phyloP scores from a whole-genome alignment of 2,888 invertebrate species.

The Drosophila tanythrix region DNA sequence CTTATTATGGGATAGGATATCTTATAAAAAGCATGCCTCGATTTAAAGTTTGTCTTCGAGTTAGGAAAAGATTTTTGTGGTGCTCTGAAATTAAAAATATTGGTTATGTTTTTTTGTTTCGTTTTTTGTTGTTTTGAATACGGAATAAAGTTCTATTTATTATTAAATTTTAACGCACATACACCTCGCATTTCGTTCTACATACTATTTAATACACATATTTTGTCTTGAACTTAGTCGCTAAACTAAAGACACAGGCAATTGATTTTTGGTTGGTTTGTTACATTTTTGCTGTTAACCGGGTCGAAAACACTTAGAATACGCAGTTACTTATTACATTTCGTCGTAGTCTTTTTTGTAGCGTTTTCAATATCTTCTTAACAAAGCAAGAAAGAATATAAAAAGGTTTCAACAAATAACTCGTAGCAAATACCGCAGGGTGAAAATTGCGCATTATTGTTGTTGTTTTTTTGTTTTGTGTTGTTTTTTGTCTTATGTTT shows the following conservation, averaged over 20 bases:
- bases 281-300: conserved; percentile 34
- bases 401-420: conserved; percentile 56
- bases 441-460: conserved; percentile 29
- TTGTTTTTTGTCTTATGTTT: conserved; percentile 16
- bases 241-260: conserved; percentile 76
- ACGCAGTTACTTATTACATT: conserved; percentile 28
- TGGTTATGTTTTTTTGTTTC: not conserved
- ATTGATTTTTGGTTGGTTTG: conserved; percentile 54
- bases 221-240: conserved; percentile 75
- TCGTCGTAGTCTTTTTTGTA: conserved; percentile 62
- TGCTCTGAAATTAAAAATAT: not conserved
- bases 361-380: conserved; percentile 40
- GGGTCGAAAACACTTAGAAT: conserved; percentile 48
- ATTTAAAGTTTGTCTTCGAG: not conserved
- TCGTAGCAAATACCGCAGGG: conserved; percentile 59
- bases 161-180: conserved; percentile 75
- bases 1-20: not conserved
- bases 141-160: conserved; percentile 75
- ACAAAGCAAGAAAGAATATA: conserved; percentile 63
- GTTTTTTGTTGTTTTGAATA: conserved; percentile 44
- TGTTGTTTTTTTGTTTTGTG: conserved; percentile 32
- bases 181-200: conserved; percentile 62
- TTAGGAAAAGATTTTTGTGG: not conserved
- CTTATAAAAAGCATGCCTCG: not conserved
- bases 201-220: conserved; percentile 77